These are phyloP conservation scores for Serrognathus titanus DNA, from an alignment of 2,888 invertebrate species.

Conservation along the genomic window DNA sequence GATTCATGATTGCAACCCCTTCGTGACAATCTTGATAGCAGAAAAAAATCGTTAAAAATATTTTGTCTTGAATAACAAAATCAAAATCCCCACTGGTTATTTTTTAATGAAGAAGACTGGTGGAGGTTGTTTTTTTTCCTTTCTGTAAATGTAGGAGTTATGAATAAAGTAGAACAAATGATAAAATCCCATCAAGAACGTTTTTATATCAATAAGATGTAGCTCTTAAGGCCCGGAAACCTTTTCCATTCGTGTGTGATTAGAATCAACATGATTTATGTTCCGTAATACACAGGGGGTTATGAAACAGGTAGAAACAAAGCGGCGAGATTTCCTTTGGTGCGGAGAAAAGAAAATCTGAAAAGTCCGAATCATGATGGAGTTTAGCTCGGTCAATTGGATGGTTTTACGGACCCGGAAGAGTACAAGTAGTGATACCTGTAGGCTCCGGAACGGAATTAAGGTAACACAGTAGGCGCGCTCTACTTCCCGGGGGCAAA, in stretches of 20 bases:
- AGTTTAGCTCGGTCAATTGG: constrained; percentile 16
- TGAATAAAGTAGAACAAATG: too few species aligned
- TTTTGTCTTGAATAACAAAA: too few species aligned
- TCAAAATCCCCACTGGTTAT: too few species aligned
- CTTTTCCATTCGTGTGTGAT: constrained; percentile 11
- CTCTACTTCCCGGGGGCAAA: constrained; percentile 57
- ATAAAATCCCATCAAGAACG: too few species aligned
- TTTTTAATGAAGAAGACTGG: too few species aligned
- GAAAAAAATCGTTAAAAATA: too few species aligned
- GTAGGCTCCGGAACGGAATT: constrained; percentile 24
- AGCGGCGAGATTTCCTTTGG: background rate
- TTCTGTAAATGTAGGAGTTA: too few species aligned
- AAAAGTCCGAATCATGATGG: constrained; percentile 11
- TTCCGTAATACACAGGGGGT: constrained; percentile 13
- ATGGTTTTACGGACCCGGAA: constrained; percentile 14
- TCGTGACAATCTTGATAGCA: too few species aligned
- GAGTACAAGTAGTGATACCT: constrained; percentile 21
- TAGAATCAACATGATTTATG: constrained; percentile 21
- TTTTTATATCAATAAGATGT: too few species aligned
- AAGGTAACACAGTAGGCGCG: constrained; percentile 28
- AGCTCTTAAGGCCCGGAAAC: background rate
- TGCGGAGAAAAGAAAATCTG: background rate
- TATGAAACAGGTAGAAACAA: constrained; percentile 4
- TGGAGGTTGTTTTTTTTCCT: too few species aligned
- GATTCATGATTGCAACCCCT: too few species aligned